These are phyloP conservation scores for Varanus salvator DNA, from an alignment of 2,113 vertebrate species.

Conservation along the genomic window DNA sequence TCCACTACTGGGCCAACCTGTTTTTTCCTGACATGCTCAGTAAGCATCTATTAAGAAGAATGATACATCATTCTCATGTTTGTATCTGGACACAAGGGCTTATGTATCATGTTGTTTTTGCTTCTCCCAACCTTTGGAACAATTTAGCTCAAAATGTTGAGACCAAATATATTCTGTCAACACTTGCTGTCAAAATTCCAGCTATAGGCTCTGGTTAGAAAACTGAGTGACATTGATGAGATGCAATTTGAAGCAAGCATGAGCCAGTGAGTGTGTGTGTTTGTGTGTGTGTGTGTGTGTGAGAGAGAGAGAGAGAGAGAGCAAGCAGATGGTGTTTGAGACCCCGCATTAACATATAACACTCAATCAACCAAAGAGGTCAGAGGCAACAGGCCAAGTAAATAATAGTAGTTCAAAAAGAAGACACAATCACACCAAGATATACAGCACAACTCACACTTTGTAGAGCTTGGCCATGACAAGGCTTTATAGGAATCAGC, in stretches of 20 bases:
- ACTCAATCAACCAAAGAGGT: background rate
- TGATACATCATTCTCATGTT: background rate
- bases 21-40: background rate
- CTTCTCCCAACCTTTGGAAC: background rate
- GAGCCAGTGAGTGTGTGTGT: background rate
- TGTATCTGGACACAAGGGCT: background rate
- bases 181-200: background rate
- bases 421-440: no score
- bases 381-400: background rate
- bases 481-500: background rate
- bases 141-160: background rate
- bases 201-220: background rate
- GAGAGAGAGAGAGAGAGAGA: background rate
- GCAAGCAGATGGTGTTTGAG: background rate
- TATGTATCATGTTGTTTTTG: slow-evolving; percentile 21
- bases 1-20: no score
- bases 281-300: no score
- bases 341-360: background rate
- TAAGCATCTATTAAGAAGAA: background rate
- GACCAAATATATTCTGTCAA: background rate
- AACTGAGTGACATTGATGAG: background rate
- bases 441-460: background rate
- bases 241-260: background rate
- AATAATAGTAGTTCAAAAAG: background rate
- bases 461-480: background rate